Conservation (phyloP, 1,140 invertebrate species). For the Drosophila tani region DNA sequence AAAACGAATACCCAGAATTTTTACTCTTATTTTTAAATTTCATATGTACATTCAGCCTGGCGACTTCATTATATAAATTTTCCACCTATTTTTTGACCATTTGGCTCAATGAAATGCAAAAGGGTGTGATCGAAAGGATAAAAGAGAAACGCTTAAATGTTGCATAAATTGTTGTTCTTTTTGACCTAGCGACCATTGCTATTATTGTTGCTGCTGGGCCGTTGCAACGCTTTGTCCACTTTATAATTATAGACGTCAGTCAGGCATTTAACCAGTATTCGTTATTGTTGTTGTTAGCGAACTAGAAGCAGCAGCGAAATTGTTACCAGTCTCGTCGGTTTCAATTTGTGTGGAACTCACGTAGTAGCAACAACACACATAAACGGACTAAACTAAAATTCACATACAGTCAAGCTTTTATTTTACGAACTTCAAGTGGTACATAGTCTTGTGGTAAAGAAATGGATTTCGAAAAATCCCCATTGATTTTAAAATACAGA, state of each 20-base stretch:
- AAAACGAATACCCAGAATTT: slow-evolving; percentile 4
- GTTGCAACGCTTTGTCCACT: slow-evolving; percentile 47
- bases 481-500: neutral
- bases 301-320: slow-evolving; percentile 42
- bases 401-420: slow-evolving; percentile 23
- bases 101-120: slow-evolving; percentile 12
- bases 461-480: neutral
- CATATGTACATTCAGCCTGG: slow-evolving; percentile 50
- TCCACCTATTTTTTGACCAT: slow-evolving; percentile 54
- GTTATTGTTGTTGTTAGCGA: slow-evolving; percentile 29
- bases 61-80: slow-evolving; percentile 75
- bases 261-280: slow-evolving; percentile 75
- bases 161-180: slow-evolving; percentile 57
- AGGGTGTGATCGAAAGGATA: slow-evolving; percentile 17
- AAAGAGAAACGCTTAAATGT: slow-evolving; percentile 47
- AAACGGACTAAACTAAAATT: slow-evolving; percentile 23
- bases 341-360: slow-evolving; percentile 73
- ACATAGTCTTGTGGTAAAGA: neutral
- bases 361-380: slow-evolving; percentile 35
- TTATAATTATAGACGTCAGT: slow-evolving; percentile 82
- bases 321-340: slow-evolving; percentile 61
- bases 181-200: slow-evolving; percentile 13
- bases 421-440: neutral
- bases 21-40: slow-evolving; percentile 36
- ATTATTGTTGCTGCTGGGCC: slow-evolving; percentile 43